These are phyloP conservation scores for Stictonetta naevosa DNA, from an alignment of 2,113 vertebrate species.

Conservation along the genomic window DNA sequence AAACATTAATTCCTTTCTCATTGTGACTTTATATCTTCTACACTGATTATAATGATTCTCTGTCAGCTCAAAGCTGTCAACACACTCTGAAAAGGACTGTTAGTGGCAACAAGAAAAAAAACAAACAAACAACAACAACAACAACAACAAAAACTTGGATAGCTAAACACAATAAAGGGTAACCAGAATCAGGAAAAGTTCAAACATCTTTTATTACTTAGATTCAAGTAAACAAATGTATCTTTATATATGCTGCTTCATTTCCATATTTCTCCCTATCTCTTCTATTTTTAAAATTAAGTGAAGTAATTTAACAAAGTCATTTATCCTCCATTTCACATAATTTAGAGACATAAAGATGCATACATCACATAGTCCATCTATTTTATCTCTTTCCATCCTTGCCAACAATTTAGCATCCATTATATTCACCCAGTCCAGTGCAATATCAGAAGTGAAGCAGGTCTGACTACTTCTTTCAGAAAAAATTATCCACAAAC, in stretches of 20 bases:
- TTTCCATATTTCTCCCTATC: background rate
- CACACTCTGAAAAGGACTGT: conserved; percentile 46
- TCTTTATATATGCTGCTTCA: background rate
- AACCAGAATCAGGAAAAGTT: background rate
- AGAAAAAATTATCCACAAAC: background rate
- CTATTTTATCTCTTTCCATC: background rate
- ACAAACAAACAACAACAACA: no score
- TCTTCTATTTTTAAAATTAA: background rate
- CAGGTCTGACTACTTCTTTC: background rate
- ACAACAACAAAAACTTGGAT: background rate
- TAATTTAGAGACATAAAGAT: background rate
- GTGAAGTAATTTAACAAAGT: background rate
- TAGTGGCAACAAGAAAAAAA: background rate
- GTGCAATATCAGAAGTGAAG: background rate
- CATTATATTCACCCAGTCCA: background rate
- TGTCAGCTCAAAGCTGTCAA: conserved; percentile 77
- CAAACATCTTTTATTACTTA: background rate
- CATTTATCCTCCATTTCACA: background rate
- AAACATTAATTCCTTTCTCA: conserved; percentile 76
- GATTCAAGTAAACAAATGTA: background rate
- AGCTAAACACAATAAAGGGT: conserved; percentile 19
- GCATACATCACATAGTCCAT: background rate
- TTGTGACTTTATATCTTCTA: conserved; percentile 76
- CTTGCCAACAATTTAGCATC: background rate
- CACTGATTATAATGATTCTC: conserved; percentile 78